Evolutionary conservation across 1,140 invertebrate genomes (phyloP).

Genomic region (Platyscapa corneri): DNA sequence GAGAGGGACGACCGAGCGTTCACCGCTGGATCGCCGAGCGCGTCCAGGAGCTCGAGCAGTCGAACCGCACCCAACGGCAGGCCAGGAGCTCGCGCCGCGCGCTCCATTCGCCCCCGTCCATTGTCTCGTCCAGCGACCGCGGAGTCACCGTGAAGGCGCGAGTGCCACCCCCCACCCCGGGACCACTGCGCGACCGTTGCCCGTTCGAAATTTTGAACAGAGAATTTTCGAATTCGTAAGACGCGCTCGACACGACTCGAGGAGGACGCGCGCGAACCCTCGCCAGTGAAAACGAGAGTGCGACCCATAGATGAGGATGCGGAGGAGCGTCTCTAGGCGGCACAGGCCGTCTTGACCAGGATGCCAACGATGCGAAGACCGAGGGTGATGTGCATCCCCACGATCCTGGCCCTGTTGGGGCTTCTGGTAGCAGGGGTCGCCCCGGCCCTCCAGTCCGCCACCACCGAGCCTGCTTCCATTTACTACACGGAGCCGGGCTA

Average conservation of each 20-base stretch:
- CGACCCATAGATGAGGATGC: not conserved
- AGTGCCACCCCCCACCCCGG: not conserved
- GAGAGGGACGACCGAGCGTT: conserved; percentile 54
- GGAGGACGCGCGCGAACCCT: not conserved
- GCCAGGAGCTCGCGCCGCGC: conserved; percentile 55
- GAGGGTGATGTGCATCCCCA: not conserved
- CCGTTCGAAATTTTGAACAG: too few species aligned
- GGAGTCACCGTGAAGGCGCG: too few species aligned
- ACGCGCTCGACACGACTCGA: too few species aligned
- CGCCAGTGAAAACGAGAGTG: not conserved
- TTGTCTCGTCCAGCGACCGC: conserved; percentile 18
- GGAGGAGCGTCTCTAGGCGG: too few species aligned
- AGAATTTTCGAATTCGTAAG: not conserved
- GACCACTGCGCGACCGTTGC: not conserved
- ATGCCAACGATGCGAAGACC: not conserved
- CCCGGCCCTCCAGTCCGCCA: not conserved
- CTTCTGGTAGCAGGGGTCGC: conserved; percentile 31
- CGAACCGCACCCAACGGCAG: conserved; percentile 67
- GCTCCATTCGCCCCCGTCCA: conserved; percentile 12
- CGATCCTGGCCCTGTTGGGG: conserved; percentile 24
- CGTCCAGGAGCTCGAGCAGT: conserved; percentile 60
- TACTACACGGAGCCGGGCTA: conserved; percentile 70
- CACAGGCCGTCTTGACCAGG: not conserved
- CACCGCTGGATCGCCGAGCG: conserved; percentile 50
- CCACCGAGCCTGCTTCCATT: conserved; percentile 62